Percentiles rank a stretch among this genome's conserved stretches.
phyloP scores from a whole-genome alignment of 2,888 invertebrate genomes.

The Laspeyria flexula region DNA sequence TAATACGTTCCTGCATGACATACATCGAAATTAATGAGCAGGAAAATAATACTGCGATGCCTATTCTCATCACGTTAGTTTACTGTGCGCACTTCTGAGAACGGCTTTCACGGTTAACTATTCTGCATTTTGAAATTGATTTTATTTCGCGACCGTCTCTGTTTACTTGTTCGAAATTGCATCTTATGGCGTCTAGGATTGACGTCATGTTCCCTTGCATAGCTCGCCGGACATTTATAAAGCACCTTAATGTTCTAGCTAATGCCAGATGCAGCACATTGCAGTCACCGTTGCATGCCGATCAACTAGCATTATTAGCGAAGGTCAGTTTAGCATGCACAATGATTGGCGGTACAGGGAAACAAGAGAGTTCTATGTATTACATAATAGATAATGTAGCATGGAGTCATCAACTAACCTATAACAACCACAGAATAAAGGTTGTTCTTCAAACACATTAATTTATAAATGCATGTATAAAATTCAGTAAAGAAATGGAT shows the following conservation, averaged over 20 bases:
- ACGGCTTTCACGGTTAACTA: slow-evolving; percentile 75
- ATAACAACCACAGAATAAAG: slow-evolving; percentile 8
- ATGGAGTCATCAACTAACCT: slow-evolving; percentile 8
- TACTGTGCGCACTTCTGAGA: slow-evolving; percentile 67
- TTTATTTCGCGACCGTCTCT: slow-evolving; percentile 47
- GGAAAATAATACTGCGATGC: slow-evolving; percentile 58
- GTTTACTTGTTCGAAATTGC: slow-evolving; percentile 42
- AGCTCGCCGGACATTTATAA: slow-evolving; percentile 41
- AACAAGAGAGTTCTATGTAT: slow-evolving; percentile 46
- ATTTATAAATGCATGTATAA: too few relatives aligned
- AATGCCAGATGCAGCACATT: slow-evolving; percentile 65
- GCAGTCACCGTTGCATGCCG: slow-evolving; percentile 57
- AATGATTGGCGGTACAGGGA: slow-evolving; percentile 54
- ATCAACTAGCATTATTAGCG: slow-evolving; percentile 66
- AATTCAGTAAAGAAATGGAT: too few relatives aligned
- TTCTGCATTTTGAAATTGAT: slow-evolving; percentile 70
- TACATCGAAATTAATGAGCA: slow-evolving; percentile 56
- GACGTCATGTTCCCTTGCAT: slow-evolving; percentile 46
- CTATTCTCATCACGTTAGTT: slow-evolving; percentile 63
- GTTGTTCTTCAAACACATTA: not conserved
- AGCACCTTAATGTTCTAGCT: slow-evolving; percentile 51
- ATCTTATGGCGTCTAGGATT: slow-evolving; percentile 50
- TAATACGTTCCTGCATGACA: slow-evolving; percentile 30
- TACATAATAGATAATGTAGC: slow-evolving; percentile 43
- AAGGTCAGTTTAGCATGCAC: slow-evolving; percentile 74